Base-by-base conservation (phyloP, 2,113 vertebrate species). In the Otocyon megalotis region DNA sequence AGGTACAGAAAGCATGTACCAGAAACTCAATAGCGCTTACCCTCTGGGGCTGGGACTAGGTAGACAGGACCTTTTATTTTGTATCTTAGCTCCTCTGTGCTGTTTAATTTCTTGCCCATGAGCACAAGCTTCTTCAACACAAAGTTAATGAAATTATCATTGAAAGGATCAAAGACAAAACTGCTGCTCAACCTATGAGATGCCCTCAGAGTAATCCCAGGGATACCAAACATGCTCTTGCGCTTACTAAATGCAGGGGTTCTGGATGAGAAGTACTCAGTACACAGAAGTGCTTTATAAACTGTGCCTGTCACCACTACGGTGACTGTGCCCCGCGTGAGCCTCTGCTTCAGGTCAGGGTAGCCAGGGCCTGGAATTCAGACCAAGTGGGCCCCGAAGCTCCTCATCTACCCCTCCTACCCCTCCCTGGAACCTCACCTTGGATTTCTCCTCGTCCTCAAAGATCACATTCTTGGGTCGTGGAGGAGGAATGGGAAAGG, bases 401-500 rank as follows among this genome's bases (percentile, higher is more conserved):
- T 30, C 30, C 90, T 17, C 56, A 62, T n/a, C 30, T 14, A 13
- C 20, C 26, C 28, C 17, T 26, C 28, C 67, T 69, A 19, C 67
- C 16, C 8, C 0, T 19, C 43, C 50, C n/a, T 12, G 79, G 43
- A 37, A n/a, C 82, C 93, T 98, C 98, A 99, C 99, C 99, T 99
- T 99, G 76, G 99, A 99, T 94, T 99, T 99, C 97, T 99, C 99
- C 97, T 99, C 99, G 74, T 99, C 99, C 95, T 99, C 99, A 98
- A 99, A 99, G 94, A 99, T 99, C 28, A 99, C 98, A 85, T 99
- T 99, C 98, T 99, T 99, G 71, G 99, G 98, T 96, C 99, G 99
- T 26, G 99, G 99, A 17, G 99, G 98, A 54, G 99, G 99, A 0
- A 98, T 98, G 0, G 98, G 98, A 37, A 99, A 98, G 95, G 99